phyloP scores from a whole-genome alignment of 2,113 vertebrate species.

The Danionella cerebrum region DNA sequence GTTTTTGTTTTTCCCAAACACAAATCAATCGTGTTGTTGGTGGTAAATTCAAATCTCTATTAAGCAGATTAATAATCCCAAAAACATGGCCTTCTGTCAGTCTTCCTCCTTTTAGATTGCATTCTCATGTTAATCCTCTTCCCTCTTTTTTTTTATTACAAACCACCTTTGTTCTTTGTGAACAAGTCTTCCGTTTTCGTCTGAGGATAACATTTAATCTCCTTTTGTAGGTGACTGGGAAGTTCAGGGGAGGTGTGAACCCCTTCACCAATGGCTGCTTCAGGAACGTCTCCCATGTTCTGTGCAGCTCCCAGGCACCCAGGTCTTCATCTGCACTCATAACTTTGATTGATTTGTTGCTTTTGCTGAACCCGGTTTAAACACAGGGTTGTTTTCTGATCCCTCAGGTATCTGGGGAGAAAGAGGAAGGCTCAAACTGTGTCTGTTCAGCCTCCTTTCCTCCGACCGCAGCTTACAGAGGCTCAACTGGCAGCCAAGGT shows the following conservation, averaged over 20 bases:
- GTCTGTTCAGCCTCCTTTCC: conserved; percentile 82
- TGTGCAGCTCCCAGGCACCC: conserved; percentile 90
- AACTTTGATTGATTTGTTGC: background rate
- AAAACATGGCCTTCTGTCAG: conserved; percentile 3
- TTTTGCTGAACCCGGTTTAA: background rate
- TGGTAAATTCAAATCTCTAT: conserved; percentile 8
- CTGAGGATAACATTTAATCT: background rate
- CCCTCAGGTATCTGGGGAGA: conserved; percentile 80
- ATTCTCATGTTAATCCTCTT: background rate
- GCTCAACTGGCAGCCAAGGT: conserved; percentile 81
- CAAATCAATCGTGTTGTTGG: background rate
- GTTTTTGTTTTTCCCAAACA: conserved; percentile 13
- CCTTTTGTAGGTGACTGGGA: conserved; percentile 80
- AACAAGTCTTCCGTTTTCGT: background rate
- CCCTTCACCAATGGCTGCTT: conserved; percentile 94
- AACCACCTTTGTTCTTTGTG: background rate
- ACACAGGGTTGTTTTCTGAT: background rate
- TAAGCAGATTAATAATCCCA: conserved; percentile 18
- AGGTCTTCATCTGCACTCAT: conserved; percentile 52
- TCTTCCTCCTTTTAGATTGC: background rate
- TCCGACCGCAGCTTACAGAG: conserved; percentile 76
- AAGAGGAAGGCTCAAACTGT: conserved; percentile 73
- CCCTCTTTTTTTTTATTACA: background rate
- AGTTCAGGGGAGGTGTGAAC: conserved; percentile 92
- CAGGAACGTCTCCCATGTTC: conserved; percentile 86